Conservation (phyloP, 2,888 invertebrate genomes). For the Mimas tiliae region DNA sequence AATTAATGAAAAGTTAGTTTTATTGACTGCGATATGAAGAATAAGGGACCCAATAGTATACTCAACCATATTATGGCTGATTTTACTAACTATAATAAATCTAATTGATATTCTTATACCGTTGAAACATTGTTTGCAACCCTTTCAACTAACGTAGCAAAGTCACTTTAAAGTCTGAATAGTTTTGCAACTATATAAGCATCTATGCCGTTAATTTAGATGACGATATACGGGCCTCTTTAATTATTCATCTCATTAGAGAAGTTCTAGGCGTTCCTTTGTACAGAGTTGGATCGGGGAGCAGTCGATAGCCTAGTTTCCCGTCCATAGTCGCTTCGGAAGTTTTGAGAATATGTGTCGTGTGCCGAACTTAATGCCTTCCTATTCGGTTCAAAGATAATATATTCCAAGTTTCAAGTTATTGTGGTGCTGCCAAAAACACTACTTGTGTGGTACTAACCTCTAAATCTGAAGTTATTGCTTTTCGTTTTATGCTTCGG, state of each 20-base stretch:
- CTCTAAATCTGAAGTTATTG: neutral
- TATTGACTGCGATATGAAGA: too few species aligned
- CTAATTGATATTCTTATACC: neutral
- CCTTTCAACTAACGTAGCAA: neutral
- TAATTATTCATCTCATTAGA: conserved; percentile 83
- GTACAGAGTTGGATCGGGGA: conserved; percentile 61
- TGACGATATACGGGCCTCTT: conserved; percentile 55
- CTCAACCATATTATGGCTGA: too few species aligned
- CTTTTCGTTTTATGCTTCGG: neutral
- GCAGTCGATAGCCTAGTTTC: conserved; percentile 75
- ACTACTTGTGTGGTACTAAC: conserved; percentile 8
- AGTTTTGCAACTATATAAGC: conserved; percentile 6
- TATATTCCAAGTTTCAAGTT: conserved; percentile 46
- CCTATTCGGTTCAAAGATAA: conserved; percentile 59
- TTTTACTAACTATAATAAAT: neutral
- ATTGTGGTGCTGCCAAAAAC: conserved; percentile 39
- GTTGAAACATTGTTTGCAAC: neutral
- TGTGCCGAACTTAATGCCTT: conserved; percentile 56
- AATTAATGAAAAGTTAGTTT: too few species aligned
- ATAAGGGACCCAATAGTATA: too few species aligned
- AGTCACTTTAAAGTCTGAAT: neutral
- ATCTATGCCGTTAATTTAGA: conserved; percentile 27
- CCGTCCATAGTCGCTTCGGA: conserved; percentile 52
- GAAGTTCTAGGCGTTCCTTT: conserved; percentile 73
- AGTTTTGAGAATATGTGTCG: conserved; percentile 68